These are phyloP conservation scores for Didymodactylos carnosus DNA, from an alignment of 2,888 invertebrate species.

Conservation along the genomic window DNA sequence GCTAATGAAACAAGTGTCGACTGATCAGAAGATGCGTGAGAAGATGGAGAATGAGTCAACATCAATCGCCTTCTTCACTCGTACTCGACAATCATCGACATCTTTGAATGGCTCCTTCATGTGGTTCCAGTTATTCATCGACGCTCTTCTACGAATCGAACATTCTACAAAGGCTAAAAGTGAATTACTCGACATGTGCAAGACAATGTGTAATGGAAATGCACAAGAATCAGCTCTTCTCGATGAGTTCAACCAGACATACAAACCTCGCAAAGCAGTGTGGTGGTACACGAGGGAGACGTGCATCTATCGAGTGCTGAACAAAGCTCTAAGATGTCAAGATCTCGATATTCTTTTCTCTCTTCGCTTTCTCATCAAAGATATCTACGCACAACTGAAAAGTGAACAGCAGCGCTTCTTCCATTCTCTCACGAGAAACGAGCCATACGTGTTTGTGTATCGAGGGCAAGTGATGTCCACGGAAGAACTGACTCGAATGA, in stretches of 20 bases:
- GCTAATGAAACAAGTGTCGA: too few species aligned
- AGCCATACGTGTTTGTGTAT: neutral
- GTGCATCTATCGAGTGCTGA: neutral
- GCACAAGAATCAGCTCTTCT: neutral
- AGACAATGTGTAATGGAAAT: neutral
- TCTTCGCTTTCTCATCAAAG: neutral
- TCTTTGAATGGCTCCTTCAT: neutral
- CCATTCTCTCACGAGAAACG: neutral
- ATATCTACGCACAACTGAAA: neutral
- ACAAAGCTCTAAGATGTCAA: neutral
- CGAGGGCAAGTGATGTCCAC: neutral
- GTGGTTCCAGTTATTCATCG: neutral
- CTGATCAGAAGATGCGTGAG: too few species aligned
- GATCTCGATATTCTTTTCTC: neutral
- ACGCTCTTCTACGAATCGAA: neutral
- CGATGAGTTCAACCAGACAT: neutral
- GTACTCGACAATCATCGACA: too few species aligned
- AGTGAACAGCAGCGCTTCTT: neutral
- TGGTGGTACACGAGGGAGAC: neutral
- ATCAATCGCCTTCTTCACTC: too few species aligned
- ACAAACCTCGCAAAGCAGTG: neutral
- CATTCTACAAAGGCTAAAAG: neutral
- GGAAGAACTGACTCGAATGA: neutral
- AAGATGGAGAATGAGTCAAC: too few species aligned
- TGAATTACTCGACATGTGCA: neutral